Conservation (phyloP, 1,140 invertebrate species). For the Lepidurus couesii region DNA sequence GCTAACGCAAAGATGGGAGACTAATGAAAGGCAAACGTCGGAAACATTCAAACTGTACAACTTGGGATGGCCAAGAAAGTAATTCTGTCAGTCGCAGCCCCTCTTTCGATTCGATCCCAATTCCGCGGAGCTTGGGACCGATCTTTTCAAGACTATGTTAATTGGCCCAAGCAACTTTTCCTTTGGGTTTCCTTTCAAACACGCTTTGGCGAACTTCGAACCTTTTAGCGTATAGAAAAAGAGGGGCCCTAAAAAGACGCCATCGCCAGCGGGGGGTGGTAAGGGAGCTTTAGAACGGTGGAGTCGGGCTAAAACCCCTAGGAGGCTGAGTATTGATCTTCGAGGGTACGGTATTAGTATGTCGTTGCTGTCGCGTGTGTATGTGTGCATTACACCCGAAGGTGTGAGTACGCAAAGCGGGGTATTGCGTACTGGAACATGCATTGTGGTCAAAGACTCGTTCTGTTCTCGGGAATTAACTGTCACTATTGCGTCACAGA, state of each 20-base stretch:
- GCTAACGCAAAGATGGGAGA: neutral
- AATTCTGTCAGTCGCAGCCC: neutral
- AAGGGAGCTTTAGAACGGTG: neutral
- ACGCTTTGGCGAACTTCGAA: neutral
- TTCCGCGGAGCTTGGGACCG: too few relatives aligned
- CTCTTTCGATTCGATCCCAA: neutral
- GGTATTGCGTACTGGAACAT: neutral
- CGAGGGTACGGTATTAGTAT: neutral
- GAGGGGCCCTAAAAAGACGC: neutral
- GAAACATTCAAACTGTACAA: neutral
- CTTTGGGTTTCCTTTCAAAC: neutral
- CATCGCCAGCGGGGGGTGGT: neutral
- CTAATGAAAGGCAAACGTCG: neutral
- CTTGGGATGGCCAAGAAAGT: neutral
- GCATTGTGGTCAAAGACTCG: neutral
- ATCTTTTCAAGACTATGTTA: neutral
- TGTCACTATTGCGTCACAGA: neutral
- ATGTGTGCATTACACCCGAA: neutral
- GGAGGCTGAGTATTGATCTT: conserved; percentile 21
- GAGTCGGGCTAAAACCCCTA: neutral
- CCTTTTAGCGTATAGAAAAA: neutral
- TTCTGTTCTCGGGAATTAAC: neutral
- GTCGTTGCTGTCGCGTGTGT: neutral
- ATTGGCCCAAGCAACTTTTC: neutral
- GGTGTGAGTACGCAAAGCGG: neutral